These are phyloP conservation scores for Melanargia galathea DNA, from an alignment of 2,888 invertebrate species.

Conservation along the genomic window DNA sequence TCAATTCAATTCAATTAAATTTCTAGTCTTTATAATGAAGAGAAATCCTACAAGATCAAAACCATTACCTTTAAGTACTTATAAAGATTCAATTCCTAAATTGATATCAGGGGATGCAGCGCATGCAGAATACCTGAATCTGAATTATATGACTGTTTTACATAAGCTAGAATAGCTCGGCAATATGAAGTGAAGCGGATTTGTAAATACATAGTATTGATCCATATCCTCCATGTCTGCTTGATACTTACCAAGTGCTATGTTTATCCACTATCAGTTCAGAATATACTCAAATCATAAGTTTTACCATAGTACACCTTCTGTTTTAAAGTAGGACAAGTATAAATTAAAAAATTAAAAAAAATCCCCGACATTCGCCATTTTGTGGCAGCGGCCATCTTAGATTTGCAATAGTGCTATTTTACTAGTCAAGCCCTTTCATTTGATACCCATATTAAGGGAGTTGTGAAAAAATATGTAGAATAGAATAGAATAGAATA, in stretches of 20 bases:
- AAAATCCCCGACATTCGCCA: too few species aligned
- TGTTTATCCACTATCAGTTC: neutral
- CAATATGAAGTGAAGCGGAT: conserved; percentile 31
- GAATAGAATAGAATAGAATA: too few species aligned
- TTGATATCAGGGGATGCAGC: conserved; percentile 24
- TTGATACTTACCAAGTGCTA: neutral
- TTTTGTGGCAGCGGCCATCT: too few species aligned
- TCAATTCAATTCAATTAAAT: too few species aligned
- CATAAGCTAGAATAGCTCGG: conserved; percentile 29
- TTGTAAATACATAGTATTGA: conserved; percentile 15
- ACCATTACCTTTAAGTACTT: neutral
- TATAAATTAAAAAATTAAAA: too few species aligned
- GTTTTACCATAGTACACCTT: too few species aligned
- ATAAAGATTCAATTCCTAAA: conserved; percentile 12
- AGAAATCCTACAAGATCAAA: neutral
- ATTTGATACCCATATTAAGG: too few species aligned
- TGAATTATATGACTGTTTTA: conserved; percentile 29
- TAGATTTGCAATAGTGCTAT: too few species aligned
- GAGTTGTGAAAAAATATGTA: too few species aligned
- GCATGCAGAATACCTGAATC: conserved; percentile 4
- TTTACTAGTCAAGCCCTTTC: too few species aligned
- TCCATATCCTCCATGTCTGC: conserved; percentile 2
- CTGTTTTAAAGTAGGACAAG: too few species aligned
- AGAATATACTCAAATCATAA: neutral
- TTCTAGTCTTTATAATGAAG: neutral